Percentiles rank a stretch among this genome's conserved stretches.
These are phyloP conservation scores for Nymphalis c-album DNA, from an alignment of 2,888 invertebrate genomes.

Conservation along the genomic window DNA sequence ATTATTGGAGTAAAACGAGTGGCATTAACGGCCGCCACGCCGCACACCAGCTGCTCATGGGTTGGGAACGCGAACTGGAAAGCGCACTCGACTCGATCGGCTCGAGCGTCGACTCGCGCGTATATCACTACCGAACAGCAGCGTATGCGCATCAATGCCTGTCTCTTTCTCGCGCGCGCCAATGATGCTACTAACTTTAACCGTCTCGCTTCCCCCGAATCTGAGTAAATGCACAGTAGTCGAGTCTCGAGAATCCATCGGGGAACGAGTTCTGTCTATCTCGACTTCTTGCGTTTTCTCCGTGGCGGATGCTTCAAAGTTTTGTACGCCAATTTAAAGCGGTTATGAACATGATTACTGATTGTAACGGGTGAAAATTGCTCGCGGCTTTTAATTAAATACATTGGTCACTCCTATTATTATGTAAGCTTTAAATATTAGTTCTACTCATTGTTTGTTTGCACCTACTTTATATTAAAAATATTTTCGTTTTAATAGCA, in stretches of 20 bases:
- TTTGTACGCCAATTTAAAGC: constrained; percentile 69
- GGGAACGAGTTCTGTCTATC: constrained; percentile 75
- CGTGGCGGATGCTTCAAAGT: constrained; percentile 62
- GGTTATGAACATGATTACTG: constrained; percentile 67
- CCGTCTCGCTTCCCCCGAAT: constrained; percentile 48
- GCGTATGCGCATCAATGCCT: constrained; percentile 64
- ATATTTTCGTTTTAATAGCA: background rate
- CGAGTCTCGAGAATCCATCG: constrained; percentile 61
- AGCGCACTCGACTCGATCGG: constrained; percentile 65
- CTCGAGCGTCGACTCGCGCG: constrained; percentile 61
- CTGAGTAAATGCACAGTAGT: constrained; percentile 73
- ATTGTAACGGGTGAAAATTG: constrained; percentile 63
- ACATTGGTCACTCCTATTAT: constrained; percentile 57
- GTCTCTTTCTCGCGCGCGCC: constrained; percentile 50
- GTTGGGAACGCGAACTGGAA: constrained; percentile 75
- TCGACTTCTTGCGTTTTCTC: constrained; percentile 72
- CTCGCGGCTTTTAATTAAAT: constrained; percentile 66
- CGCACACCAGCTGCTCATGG: constrained; percentile 71
- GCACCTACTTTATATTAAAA: constrained; percentile 11
- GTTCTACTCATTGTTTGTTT: constrained; percentile 22
- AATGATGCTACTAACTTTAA: constrained; percentile 29
- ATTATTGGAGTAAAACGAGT: constrained; percentile 67
- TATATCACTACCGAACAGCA: constrained; percentile 65
- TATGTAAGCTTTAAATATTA: constrained; percentile 35
- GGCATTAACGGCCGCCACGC: constrained; percentile 62